These are phyloP conservation scores for Hemitrygon akajei DNA, from an alignment of 2,797 vertebrate genomes.

Conservation along the genomic window DNA sequence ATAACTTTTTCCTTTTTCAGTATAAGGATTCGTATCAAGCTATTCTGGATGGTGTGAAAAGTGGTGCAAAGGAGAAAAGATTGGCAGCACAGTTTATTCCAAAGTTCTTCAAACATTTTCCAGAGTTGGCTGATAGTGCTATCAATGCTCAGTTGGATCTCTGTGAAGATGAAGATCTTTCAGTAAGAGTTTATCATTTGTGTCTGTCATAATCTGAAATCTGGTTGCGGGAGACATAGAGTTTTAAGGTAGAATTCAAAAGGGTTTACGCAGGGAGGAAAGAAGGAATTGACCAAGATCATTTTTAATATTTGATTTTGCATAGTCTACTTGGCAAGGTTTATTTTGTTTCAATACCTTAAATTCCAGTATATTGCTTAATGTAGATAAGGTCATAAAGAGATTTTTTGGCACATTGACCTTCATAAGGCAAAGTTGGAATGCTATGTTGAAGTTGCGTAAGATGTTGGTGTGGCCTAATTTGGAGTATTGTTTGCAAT, in stretches of 20 bases:
- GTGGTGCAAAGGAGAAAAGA: slow-evolving; percentile 90
- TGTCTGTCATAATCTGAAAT: background rate
- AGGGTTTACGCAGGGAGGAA: background rate
- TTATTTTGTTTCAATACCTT: background rate
- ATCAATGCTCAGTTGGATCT: slow-evolving; percentile 96
- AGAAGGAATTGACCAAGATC: background rate
- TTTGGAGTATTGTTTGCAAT: too few relatives aligned
- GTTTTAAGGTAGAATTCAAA: too few relatives aligned
- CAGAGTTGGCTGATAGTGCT: slow-evolving; percentile 86
- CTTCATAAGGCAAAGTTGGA: too few relatives aligned
- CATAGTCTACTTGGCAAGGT: background rate
- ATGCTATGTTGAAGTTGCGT: too few relatives aligned
- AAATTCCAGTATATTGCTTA: background rate
- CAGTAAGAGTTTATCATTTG: slow-evolving; percentile 64
- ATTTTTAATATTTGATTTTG: background rate
- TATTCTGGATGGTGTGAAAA: slow-evolving; percentile 89
- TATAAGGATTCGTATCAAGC: slow-evolving; percentile 95
- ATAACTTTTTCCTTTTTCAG: slow-evolving; percentile 51
- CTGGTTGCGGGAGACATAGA: too few relatives aligned
- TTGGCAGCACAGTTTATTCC: slow-evolving; percentile 96
- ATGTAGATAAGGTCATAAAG: too few relatives aligned
- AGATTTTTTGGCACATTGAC: too few relatives aligned
- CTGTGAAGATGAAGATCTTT: slow-evolving; percentile 96
- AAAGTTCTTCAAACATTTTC: slow-evolving; percentile 95
- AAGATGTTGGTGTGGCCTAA: too few relatives aligned